Base-by-base conservation (phyloP, 2,113 vertebrate species). In the Ochotona princeps region DNA sequence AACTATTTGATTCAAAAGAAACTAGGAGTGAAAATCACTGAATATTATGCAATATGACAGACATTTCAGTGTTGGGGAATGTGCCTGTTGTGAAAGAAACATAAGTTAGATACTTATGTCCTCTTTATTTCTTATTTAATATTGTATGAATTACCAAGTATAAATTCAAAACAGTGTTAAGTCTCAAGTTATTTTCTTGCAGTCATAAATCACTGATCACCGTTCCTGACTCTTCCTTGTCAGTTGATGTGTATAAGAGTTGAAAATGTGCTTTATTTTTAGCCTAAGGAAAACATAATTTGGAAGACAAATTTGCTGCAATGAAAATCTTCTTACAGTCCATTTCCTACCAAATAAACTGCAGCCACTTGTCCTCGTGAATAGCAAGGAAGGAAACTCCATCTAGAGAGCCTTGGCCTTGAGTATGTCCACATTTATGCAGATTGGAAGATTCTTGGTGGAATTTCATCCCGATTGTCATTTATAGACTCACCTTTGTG, bases 241-340 rank as follows among this genome's bases (percentile, higher is more conserved):
- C 66, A 66, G 47, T 51, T 82, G 61, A 17, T 70, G 7, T 73
- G 32, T 9, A 73, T 30, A 57, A 21, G 47, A 87, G 35, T 87
- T 67, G 47, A 78, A 85, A 89, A 79, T 87, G n/a, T 26, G 82
- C n/a, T 91, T 91, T 87, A 72, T 76, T 93, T 96, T 87, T 92
- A 92, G 74, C 60, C 23, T 66, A 90, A 83, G 65, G 38, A 92
- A 93, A 93, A 75, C 81, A 88, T 69, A 89, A 92, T 88, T 91
- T 87, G 51, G 70, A 95, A 96, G 35, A 94, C 17, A 70, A 93
- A 63, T 79, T 87, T 81, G 28, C 66, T 82, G 11, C 21, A 70
- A 47, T 92, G 14, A 91, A 87, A 80, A 66, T 20, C 15, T 60
- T 90, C 38, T 38, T 74, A 44, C 38, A 69, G 63, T 69, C n/a